Percentiles rank a stretch among this genome's conserved stretches.
Evolutionary conservation across 2,113 vertebrate genomes (phyloP).

Genomic region (Muntiacus reevesi): DNA sequence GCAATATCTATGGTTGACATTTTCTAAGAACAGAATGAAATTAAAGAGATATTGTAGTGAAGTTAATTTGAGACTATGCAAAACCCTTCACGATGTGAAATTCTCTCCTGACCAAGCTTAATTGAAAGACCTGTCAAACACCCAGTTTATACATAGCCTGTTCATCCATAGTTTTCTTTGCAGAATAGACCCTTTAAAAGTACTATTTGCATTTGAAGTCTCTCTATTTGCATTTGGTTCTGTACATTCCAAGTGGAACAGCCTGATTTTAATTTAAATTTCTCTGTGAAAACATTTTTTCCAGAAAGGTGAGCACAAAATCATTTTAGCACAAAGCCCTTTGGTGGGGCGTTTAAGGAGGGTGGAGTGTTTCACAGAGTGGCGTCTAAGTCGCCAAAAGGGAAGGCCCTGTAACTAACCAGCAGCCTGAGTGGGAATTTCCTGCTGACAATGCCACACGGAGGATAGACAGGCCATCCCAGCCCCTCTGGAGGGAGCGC

Average conservation of each 20-base stretch:
- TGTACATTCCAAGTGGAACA: slow-evolving; percentile 66
- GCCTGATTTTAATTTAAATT: slow-evolving; percentile 81
- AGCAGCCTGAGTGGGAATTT: slow-evolving; percentile 27
- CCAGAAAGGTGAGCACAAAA: slow-evolving; percentile 83
- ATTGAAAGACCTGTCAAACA: slow-evolving; percentile 70
- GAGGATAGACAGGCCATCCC: background rate
- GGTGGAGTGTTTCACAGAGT: slow-evolving; percentile 58
- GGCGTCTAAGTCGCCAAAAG: slow-evolving; percentile 61
- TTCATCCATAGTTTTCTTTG: slow-evolving; percentile 78
- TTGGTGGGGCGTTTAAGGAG: slow-evolving; percentile 64
- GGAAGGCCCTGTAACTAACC: slow-evolving; percentile 23
- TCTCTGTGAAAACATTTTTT: slow-evolving; percentile 79
- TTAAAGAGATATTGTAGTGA: slow-evolving; percentile 38
- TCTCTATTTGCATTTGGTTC: slow-evolving; percentile 81
- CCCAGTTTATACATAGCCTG: slow-evolving; percentile 68
- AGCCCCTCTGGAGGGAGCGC: background rate
- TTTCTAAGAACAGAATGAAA: slow-evolving; percentile 28
- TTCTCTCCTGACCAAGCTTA: slow-evolving; percentile 34
- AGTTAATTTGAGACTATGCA: slow-evolving; percentile 32
- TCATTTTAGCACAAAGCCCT: slow-evolving; percentile 75
- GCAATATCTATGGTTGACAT: background rate
- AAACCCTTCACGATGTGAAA: slow-evolving; percentile 36
- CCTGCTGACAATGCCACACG: background rate
- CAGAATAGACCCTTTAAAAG: slow-evolving; percentile 72
- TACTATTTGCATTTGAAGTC: slow-evolving; percentile 84